These are phyloP conservation scores for Lasioglossum albipes DNA, from an alignment of 1,140 invertebrate species.

Conservation along the genomic window DNA sequence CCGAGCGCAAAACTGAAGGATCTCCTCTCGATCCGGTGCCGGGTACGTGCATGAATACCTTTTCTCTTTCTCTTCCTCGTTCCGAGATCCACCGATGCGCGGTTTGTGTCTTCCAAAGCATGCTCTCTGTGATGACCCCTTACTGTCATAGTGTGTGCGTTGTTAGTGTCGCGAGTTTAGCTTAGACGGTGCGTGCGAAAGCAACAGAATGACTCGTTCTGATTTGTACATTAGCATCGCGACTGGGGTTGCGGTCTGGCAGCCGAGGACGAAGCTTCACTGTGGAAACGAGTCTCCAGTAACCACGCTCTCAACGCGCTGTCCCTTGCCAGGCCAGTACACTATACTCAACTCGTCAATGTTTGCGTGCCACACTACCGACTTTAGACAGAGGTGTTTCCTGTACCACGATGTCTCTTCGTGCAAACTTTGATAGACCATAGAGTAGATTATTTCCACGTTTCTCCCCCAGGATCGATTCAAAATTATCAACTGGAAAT, in stretches of 20 bases:
- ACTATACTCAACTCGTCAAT: slow-evolving; percentile 75
- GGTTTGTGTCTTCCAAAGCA: slow-evolving; percentile 35
- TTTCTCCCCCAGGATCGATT: no score
- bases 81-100: background rate
- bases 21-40: no score
- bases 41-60: no score
- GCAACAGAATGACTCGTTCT: slow-evolving; percentile 52
- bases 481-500: no score
- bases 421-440: no score
- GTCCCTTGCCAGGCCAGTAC: slow-evolving; percentile 90
- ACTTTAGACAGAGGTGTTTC: no score
- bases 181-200: background rate
- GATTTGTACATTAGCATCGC: slow-evolving; percentile 84
- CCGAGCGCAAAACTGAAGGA: no score
- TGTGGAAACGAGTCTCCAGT: slow-evolving; percentile 94
- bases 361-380: background rate
- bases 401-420: no score
- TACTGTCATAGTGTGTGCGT: background rate
- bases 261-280: slow-evolving; percentile 86
- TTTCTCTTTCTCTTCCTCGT: no score
- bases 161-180: background rate
- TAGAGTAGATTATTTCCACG: no score
- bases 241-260: slow-evolving; percentile 93
- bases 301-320: slow-evolving; percentile 92
- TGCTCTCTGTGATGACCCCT: slow-evolving; percentile 22